Evolutionary conservation across 2,113 vertebrate genomes (phyloP), one percentile per base, ranked within the genome.

Genomic region (Mystacornis crossleyi): DNA sequence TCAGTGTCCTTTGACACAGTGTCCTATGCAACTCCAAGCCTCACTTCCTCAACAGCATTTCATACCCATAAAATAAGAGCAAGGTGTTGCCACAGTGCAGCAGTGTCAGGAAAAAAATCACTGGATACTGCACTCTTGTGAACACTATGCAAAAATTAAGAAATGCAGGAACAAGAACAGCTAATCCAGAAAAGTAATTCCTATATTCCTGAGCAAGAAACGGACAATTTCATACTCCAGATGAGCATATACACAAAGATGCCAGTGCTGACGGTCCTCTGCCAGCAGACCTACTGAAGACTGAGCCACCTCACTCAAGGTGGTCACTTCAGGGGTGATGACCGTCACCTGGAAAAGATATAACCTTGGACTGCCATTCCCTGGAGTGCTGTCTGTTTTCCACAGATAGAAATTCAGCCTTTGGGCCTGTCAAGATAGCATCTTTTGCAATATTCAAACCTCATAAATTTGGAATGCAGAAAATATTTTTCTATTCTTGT

Each of bases 361-460:
- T 10, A 65, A 81, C 31, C 89, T 75, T 28, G 28, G 14, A 51
- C 12, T 60, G n/a, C 17, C n/a, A 40, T 51, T 71, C 79, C 72
- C 55, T 33, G 8, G 12, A 47, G 72, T 51, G 40, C 55, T 33
- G 17, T 12, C 88, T 86, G 75, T 51, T 94, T 93, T 47, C 75
- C 60, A 50, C 43, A 86, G 64, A 94, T 23, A 92, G 67, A 92
- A 95, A 88, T 60, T 43, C 40, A 90, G 58, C 55, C 67, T 33
- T 86, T 70, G 18, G 48, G 64, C n/a, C 60, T 92, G 79, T 90
- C 71, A 90, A 77, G 90, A 95, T 60, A 81, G 31, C 48, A 89
- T 67, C 80, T 91, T 84, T 20, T 81, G 67, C 60, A 95, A 95
- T 83, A 96, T 81, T 92, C 82, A 90, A 86, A 83, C 55, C 64